Conservation (phyloP, 2,797 vertebrate genomes). For the Poecile montanus region DNA sequence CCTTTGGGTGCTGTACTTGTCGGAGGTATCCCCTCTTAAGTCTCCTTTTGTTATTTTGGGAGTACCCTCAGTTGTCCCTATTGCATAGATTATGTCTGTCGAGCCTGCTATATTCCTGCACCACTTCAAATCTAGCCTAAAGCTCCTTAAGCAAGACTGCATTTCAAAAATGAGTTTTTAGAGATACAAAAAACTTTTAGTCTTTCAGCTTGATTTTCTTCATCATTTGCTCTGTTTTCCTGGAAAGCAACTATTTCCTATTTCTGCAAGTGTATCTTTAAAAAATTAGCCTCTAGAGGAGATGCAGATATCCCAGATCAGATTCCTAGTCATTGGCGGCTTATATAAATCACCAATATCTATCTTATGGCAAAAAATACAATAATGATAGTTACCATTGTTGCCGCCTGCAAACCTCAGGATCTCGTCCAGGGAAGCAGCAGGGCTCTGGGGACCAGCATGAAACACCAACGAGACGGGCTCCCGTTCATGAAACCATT, state of each 20-base stretch:
- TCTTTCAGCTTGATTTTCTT: neutral
- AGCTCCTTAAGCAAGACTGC: neutral
- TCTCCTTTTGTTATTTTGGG: neutral
- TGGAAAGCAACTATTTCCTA: neutral
- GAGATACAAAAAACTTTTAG: neutral
- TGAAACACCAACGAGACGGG: too few species aligned
- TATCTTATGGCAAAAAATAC: neutral
- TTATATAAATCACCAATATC: neutral
- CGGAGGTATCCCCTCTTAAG: neutral
- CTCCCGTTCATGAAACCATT: too few species aligned
- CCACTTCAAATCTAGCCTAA: neutral
- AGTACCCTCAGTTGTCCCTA: neutral
- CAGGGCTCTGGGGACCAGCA: too few species aligned
- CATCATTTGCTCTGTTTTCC: neutral
- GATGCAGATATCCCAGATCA: neutral
- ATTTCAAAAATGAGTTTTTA: neutral
- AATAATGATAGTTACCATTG: neutral
- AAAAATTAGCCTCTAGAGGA: neutral
- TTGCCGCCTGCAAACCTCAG: too few species aligned
- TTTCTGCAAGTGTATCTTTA: neutral
- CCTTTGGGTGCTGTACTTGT: neutral
- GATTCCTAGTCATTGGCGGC: neutral
- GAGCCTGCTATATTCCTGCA: too few species aligned
- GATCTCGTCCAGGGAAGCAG: too few species aligned
- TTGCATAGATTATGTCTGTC: neutral